Conservation (phyloP, 2,113 vertebrate species). For the Callorhinus ursinus region DNA sequence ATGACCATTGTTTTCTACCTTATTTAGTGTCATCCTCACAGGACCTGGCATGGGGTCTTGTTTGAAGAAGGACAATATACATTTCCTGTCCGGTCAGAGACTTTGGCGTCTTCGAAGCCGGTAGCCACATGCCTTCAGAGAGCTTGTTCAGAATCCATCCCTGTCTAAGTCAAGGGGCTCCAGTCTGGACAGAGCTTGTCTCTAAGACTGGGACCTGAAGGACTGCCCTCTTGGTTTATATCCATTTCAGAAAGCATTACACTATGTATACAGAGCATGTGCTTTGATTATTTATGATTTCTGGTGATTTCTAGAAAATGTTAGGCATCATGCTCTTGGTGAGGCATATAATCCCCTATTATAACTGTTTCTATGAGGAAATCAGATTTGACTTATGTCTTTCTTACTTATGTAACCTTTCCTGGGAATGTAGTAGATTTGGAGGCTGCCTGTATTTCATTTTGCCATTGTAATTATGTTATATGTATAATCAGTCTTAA, state of each 20-base stretch:
- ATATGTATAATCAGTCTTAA: slow-evolving; percentile 29
- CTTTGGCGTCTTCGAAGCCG: neutral
- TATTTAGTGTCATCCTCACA: neutral
- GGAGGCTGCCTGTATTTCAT: slow-evolving; percentile 60
- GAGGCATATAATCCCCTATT: slow-evolving; percentile 80
- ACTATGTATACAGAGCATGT: slow-evolving; percentile 54
- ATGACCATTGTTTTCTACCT: neutral
- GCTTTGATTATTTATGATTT: slow-evolving; percentile 79
- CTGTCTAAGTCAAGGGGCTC: neutral
- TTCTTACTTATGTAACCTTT: slow-evolving; percentile 63
- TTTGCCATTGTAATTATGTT: slow-evolving; percentile 69
- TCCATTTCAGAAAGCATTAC: slow-evolving; percentile 64
- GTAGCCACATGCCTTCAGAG: neutral
- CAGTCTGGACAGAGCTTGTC: slow-evolving; percentile 49
- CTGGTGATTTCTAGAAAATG: slow-evolving; percentile 72
- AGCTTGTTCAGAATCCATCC: neutral
- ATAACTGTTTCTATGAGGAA: slow-evolving; percentile 66
- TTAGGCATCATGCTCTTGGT: slow-evolving; percentile 69
- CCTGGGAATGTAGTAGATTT: slow-evolving; percentile 33
- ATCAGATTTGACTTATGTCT: slow-evolving; percentile 74
- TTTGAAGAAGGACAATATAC: neutral
- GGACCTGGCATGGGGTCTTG: neutral
- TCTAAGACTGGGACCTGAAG: neutral
- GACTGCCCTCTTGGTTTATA: slow-evolving; percentile 54
- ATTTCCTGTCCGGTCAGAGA: neutral